Percentiles rank a stretch among this genome's conserved stretches.
phyloP scores from a whole-genome alignment of 2,888 invertebrate genomes.

The Oithona nana region DNA sequence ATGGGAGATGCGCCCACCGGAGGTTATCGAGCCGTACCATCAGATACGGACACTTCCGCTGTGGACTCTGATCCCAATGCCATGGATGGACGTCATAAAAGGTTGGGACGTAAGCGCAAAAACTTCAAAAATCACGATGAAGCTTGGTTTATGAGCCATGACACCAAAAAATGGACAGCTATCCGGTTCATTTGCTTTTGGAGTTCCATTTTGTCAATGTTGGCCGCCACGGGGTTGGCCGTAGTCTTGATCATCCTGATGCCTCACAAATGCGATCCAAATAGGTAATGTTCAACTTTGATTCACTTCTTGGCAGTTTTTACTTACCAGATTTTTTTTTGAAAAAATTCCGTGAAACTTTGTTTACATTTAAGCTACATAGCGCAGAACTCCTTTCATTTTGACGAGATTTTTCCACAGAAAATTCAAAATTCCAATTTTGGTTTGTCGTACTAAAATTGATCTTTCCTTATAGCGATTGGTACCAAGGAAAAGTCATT shows the following conservation, averaged over 20 bases:
- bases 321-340: too few relatives aligned
- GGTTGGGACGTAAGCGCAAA: background rate
- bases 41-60: conserved; percentile 15
- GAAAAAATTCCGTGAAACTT: too few relatives aligned
- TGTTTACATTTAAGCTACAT: too few relatives aligned
- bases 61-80: conserved; percentile 15
- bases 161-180: conserved; percentile 2
- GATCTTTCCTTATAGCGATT: too few relatives aligned
- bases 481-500: conserved; percentile 11
- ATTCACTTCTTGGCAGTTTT: too few relatives aligned
- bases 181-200: conserved; percentile 7
- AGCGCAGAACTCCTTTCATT: too few relatives aligned
- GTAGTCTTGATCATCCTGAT: conserved; percentile 2
- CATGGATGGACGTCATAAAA: background rate
- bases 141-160: conserved; percentile 4
- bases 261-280: conserved; percentile 11
- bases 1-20: conserved; percentile 1
- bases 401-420: too few relatives aligned
- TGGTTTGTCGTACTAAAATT: too few relatives aligned
- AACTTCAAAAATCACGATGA: conserved; percentile 1
- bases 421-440: too few relatives aligned
- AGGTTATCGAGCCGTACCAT: conserved; percentile 14
- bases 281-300: too few relatives aligned
- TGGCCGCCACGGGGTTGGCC: background rate
- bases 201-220: conserved; percentile 5